These are phyloP conservation scores for Ciconia stormi DNA, from an alignment of 2,113 vertebrate genomes.

Conservation along the genomic window DNA sequence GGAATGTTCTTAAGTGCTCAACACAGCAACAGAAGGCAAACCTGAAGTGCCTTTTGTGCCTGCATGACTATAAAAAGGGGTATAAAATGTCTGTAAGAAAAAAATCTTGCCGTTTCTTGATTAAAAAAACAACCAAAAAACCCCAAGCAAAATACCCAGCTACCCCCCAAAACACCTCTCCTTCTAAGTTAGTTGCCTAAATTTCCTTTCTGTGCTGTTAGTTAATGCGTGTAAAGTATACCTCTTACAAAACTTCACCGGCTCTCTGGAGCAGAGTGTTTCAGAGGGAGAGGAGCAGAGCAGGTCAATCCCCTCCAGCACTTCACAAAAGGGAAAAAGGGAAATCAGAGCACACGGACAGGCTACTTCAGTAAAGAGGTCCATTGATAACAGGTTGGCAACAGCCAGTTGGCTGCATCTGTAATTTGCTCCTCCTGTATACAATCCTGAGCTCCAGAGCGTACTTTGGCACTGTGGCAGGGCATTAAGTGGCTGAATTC, in stretches of 20 bases:
- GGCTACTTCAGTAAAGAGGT: background rate
- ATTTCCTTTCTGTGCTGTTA: background rate
- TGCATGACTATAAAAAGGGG: background rate
- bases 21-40: background rate
- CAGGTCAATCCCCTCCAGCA: background rate
- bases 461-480: background rate
- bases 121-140: background rate
- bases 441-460: background rate
- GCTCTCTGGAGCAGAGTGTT: background rate
- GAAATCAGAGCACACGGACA: background rate
- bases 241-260: background rate
- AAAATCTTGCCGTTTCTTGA: background rate
- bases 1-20: background rate
- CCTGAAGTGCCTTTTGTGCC: background rate
- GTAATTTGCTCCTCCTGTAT: background rate
- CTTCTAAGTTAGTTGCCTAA: background rate
- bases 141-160: background rate
- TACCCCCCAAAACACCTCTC: background rate
- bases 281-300: background rate
- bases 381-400: background rate
- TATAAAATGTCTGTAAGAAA: background rate
- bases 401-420: background rate
- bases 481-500: slow-evolving; percentile 1
- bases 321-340: background rate
- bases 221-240: background rate